Base-by-base conservation (phyloP, 1,140 invertebrate genomes). In the Pomacea maculata region DNA sequence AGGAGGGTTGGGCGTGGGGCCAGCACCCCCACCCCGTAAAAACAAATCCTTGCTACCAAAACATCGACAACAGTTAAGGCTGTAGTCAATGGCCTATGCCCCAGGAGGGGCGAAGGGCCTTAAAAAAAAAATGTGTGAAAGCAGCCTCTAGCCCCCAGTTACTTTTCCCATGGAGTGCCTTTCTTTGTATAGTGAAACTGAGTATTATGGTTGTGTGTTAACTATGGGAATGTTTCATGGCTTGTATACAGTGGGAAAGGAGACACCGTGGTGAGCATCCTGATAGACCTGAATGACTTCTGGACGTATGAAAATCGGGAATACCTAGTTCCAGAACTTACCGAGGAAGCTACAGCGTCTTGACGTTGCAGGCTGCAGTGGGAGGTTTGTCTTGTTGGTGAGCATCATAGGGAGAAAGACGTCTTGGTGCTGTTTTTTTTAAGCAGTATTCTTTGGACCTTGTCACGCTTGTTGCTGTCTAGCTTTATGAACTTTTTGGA, bases 281-380 rank as follows among this genome's bases (percentile, higher is more conserved):
- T 99, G 82, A 96, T 98, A 86, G 98, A 99, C 92, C 94, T 98
- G 82, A 96, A 99, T 92, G 97, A 97, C 70, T 99, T 99, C 93
- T 98, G 96, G 96, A 95, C 95, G 0, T 97, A 99, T 90, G 97
- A 99, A 92, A 97, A 98, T 92, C 92, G 97, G 82, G 97, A 98
- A 92, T 94, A 90, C 83, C 86, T 92, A 75, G 89, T 91, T 11
- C 87, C 89, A 21, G 91, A 92, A 29, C 81, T 87, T 8, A 83
- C 85, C 7, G 89, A 91, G 34, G 87, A 88, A 75, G 87, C 67
- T 70, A 34, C 45, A 25, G 77, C 77, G 4, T 70, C 77, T 6
- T 54, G 65, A 71, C 14, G 15, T 52, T 19, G 19, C 19, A 45
- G 15, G n/a, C 45, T 52, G 34, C 6, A 45, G 15, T 52, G 52